Conservation (phyloP, 1,140 invertebrate genomes). For the Meloidogyne exigua region DNA sequence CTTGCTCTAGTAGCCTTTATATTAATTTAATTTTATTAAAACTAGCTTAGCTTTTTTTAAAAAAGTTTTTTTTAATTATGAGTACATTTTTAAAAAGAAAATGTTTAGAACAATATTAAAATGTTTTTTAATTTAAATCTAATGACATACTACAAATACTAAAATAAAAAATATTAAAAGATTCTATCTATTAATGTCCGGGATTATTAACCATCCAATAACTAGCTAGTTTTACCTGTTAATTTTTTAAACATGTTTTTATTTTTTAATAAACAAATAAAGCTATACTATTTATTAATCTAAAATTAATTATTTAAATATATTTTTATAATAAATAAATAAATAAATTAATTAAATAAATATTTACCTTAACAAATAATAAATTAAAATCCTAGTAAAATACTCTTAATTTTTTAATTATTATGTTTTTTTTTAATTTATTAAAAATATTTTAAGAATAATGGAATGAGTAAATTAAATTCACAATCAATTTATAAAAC, state of each 20-base stretch:
- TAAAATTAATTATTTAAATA: too few species aligned
- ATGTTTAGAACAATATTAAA: too few species aligned
- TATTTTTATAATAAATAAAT: too few species aligned
- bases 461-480: not conserved
- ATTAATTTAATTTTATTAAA: not conserved
- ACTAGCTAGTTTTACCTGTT: not conserved
- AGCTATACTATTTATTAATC: too few species aligned
- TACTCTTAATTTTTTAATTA: too few species aligned
- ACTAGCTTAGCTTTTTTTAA: not conserved
- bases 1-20: not conserved
- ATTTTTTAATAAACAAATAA: too few species aligned
- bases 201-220: not conserved
- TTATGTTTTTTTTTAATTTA: not conserved
- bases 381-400: too few species aligned
- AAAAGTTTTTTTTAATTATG: not conserved
- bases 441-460: not conserved
- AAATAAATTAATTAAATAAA: too few species aligned
- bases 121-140: not conserved
- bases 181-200: not conserved
- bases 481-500: not conserved
- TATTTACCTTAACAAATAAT: too few species aligned
- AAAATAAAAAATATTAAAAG: not conserved
- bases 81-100: too few species aligned
- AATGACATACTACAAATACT: not conserved
- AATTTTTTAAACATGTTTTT: not conserved